Evolutionary conservation across 2,888 invertebrate genomes (phyloP).

Genomic region (Drosophila demipolita): DNA sequence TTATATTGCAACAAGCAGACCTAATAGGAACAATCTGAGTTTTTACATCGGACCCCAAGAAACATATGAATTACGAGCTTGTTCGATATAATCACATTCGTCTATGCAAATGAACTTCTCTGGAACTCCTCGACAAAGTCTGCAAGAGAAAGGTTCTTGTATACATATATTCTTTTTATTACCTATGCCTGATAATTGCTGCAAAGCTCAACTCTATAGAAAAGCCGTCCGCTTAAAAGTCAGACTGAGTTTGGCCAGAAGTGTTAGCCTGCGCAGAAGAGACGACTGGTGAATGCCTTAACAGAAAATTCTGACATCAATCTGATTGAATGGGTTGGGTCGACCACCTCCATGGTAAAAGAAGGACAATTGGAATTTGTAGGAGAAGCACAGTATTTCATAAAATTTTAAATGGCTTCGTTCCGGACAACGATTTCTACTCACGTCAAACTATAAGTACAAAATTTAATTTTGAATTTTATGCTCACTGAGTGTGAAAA

Average conservation of each 20-base stretch:
- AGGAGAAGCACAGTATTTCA: not conserved
- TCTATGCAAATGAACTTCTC: not conserved
- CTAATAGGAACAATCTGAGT: not conserved
- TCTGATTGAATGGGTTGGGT: not conserved
- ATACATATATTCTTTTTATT: not conserved
- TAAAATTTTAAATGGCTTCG: not conserved
- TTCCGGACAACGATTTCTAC: not conserved
- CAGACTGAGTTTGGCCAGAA: not conserved
- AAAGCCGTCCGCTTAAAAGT: not conserved
- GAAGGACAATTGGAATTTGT: not conserved
- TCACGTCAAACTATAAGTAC: not conserved
- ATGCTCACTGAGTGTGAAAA: slow-evolving; percentile 3
- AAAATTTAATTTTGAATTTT: not conserved
- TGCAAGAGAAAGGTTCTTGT: not conserved
- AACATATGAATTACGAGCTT: not conserved
- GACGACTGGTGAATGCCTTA: not conserved
- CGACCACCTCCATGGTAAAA: not conserved
- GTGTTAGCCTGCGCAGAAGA: not conserved
- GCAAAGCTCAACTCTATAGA: not conserved
- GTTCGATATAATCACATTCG: not conserved
- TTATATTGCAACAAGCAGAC: not conserved
- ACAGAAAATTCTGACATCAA: not conserved
- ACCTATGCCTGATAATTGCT: not conserved
- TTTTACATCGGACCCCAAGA: not conserved
- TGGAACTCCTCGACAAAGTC: not conserved